Percentiles rank a stretch among this genome's conserved stretches.
Conservation (phyloP, 2,113 vertebrate genomes). For the Hydrolagus affinis region DNA sequence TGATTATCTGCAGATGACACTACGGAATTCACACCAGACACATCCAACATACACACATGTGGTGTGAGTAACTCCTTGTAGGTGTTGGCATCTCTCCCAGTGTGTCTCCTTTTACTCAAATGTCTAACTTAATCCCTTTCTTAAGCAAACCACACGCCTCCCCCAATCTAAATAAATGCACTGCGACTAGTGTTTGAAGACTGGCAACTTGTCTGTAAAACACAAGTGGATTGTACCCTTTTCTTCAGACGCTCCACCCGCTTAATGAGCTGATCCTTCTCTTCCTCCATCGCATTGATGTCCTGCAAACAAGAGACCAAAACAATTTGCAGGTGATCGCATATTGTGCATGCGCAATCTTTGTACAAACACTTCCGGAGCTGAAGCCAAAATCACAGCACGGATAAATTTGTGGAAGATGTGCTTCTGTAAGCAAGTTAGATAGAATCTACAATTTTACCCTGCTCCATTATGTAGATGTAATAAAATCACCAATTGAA, state of each 20-base stretch:
- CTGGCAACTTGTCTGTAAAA: neutral
- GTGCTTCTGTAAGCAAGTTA: neutral
- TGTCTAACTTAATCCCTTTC: slow-evolving; percentile 52
- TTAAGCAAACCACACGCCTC: slow-evolving; percentile 47
- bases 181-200: neutral
- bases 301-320: slow-evolving; percentile 61
- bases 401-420: neutral
- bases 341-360: neutral
- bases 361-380: too few relatives aligned
- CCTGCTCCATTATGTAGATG: neutral
- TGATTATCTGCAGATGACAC: slow-evolving; percentile 52
- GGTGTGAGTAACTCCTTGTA: neutral
- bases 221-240: slow-evolving; percentile 61
- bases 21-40: slow-evolving; percentile 35
- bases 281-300: slow-evolving; percentile 91
- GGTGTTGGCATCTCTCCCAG: slow-evolving; percentile 46
- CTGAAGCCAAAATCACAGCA: neutral
- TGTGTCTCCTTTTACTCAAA: slow-evolving; percentile 51
- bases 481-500: neutral
- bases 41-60: neutral
- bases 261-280: slow-evolving; percentile 89
- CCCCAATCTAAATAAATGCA: slow-evolving; percentile 65
- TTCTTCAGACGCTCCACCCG: slow-evolving; percentile 90
- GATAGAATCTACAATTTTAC: neutral
- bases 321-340: neutral